phyloP scores from a whole-genome alignment of 1,140 invertebrate species.

The Orussus abietinus region DNA sequence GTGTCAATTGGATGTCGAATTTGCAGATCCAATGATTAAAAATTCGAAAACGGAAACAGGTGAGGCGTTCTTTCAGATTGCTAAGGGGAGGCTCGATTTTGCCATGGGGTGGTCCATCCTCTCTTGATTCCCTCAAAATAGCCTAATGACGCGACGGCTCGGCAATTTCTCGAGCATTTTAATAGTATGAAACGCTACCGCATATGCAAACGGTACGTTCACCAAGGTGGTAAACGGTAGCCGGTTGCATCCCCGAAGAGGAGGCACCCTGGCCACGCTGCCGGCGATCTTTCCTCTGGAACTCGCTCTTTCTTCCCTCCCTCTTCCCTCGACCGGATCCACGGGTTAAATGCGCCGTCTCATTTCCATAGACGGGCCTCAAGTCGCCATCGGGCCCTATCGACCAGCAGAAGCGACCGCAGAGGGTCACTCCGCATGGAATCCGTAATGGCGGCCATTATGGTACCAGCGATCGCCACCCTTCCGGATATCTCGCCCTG shows the following conservation, averaged over 20 bases:
- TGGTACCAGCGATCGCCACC: conserved; percentile 1
- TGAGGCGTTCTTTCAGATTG: too few species aligned
- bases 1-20: too few species aligned
- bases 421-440: conserved; percentile 13
- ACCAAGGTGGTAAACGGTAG: conserved; percentile 9
- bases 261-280: too few species aligned
- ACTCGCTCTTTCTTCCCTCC: conserved; percentile 13
- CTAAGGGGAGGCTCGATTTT: too few species aligned
- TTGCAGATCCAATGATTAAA: too few species aligned
- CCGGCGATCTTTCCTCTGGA: conserved; percentile 13
- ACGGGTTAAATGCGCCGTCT: conserved; percentile 31
- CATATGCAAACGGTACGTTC: neutral
- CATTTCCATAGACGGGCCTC: conserved; percentile 41
- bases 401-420: conserved; percentile 9
- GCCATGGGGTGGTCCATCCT: too few species aligned
- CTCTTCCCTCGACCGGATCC: conserved; percentile 4
- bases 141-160: too few species aligned
- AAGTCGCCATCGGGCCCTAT: conserved; percentile 16
- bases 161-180: conserved; percentile 9
- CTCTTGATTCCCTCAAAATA: too few species aligned
- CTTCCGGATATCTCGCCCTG: conserved; percentile 13
- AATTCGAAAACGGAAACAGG: too few species aligned
- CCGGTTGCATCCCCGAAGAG: conserved; percentile 1
- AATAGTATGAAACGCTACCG: conserved; percentile 3
- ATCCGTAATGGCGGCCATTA: conserved; percentile 20